Base-by-base conservation (phyloP, 2,797 vertebrate genomes). In the Sternotherus odoratus region DNA sequence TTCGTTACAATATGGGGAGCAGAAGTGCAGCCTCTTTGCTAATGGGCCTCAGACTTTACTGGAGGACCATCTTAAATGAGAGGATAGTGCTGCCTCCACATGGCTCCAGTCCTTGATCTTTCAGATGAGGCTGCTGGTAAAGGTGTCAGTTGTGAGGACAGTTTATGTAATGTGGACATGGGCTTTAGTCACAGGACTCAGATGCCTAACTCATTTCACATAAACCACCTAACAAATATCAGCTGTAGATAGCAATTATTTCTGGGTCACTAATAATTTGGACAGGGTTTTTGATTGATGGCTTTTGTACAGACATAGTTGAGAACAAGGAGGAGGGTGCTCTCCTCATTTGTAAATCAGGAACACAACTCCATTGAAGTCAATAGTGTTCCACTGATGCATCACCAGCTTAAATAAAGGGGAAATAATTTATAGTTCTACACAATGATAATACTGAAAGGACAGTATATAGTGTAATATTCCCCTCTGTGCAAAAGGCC, bases 371-470 rank as follows among this genome's bases (percentile, higher is more conserved):
- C 82, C 79, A 57, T 12, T 39, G 53, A 92, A 92, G 85, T 77
- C 50, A 49, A 49, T 46, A 66, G 26, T 53, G n/a, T 81, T 95
- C 50, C 63, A 82, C 53, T 94, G 92, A 87, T 81, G 86, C 77
- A 2, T 82, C 91, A 54, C 85, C 95, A 95, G 83, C 8, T 63
- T 89, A 95, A 84, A 83, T 96, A 85, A 91, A 95, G 57, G 30
- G 51, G 86, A 86, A 92, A 77, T 74, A 5, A 83, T 93, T 94
- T 96, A 91, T 95, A 56, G 96, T 93, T 96, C 72, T 50, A 95
- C 51, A 77, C 46, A 82, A 12, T 83, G 86, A 79, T 95, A 95
- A 95, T 93, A 91, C 33, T 90, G 95, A 96, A 95, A 95, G 94
- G 93, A 94, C 28, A 93, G 50, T 13, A 77, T 88, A 96, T 60